Evolutionary conservation across 2,888 invertebrate genomes (phyloP).

Genomic region (Balanococcus diminutus): DNA sequence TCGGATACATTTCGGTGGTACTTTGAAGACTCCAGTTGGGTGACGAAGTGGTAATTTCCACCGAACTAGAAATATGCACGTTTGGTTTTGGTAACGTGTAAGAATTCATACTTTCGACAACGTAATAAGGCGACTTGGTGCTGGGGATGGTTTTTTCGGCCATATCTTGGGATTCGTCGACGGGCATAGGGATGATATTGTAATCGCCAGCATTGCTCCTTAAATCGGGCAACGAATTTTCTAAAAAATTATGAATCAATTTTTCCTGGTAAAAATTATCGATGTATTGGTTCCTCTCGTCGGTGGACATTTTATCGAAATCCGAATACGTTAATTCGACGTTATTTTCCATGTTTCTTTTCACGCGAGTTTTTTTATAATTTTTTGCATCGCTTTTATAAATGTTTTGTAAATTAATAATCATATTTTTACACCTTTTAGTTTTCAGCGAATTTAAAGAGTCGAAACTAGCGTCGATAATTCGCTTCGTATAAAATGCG

Average conservation of each 20-base stretch:
- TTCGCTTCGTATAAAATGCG: neutral
- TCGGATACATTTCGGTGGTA: conserved; percentile 25
- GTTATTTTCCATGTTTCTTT: neutral
- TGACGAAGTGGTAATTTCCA: conserved; percentile 9
- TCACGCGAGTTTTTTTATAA: neutral
- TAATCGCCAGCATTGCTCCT: neutral
- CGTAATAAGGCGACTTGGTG: neutral
- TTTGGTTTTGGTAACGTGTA: conserved; percentile 2
- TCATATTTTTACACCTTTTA: conserved; percentile 21
- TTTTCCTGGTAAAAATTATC: conserved; percentile 26
- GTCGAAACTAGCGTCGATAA: neutral
- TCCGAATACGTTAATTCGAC: neutral
- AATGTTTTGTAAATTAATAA: neutral
- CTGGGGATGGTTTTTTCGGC: conserved; percentile 4
- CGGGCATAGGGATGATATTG: neutral
- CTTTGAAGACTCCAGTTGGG: conserved; percentile 32
- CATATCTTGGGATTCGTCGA: neutral
- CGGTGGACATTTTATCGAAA: neutral
- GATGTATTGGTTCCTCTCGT: neutral
- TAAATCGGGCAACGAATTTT: conserved; percentile 51
- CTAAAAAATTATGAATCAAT: conserved; percentile 47
- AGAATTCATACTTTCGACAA: neutral
- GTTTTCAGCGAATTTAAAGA: neutral
- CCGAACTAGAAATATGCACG: neutral
- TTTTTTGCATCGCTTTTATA: neutral